A percentile compares a stretch with the other conserved stretches of the same genome.
phyloP scores from a whole-genome alignment of 2,888 invertebrate species.

The Loripinus fragilis region DNA sequence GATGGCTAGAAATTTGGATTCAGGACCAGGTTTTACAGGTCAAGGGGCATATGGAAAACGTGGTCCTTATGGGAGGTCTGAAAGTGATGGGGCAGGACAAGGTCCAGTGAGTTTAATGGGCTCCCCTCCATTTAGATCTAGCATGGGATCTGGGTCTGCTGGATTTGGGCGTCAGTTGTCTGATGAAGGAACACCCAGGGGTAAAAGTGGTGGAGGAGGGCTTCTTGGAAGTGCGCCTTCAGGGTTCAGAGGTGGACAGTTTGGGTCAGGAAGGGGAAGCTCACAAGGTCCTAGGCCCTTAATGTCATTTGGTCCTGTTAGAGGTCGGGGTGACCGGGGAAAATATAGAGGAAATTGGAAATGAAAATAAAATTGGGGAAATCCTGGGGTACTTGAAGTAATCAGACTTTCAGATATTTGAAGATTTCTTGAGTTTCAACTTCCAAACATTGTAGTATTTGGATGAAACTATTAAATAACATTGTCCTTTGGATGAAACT shows the following conservation, averaged over 20 bases:
- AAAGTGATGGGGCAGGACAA: constrained; percentile 17
- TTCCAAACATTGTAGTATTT: no score
- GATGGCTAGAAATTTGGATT: not conserved
- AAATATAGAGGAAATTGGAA: constrained; percentile 34
- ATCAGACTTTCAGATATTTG: no score
- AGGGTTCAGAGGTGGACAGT: constrained; percentile 29
- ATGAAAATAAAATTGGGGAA: no score
- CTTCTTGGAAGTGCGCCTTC: constrained; percentile 39
- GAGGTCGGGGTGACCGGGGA: constrained; percentile 29
- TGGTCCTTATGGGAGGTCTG: not conserved
- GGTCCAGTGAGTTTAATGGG: constrained; percentile 27
- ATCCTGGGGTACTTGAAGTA: no score
- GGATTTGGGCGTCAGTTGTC: constrained; percentile 40
- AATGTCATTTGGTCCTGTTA: constrained; percentile 48
- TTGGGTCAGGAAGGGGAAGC: constrained; percentile 39
- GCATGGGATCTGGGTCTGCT: constrained; percentile 15
- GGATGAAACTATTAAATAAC: no score
- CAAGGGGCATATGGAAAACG: not conserved
- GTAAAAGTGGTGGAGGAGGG: constrained; percentile 32
- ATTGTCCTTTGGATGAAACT: no score
- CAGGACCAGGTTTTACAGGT: not conserved
- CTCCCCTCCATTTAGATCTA: constrained; percentile 46
- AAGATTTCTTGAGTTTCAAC: no score
- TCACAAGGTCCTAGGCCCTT: constrained; percentile 41
- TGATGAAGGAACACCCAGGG: constrained; percentile 29